Base-by-base conservation (phyloP, 2,797 vertebrate genomes). In the Spizella passerina region DNA sequence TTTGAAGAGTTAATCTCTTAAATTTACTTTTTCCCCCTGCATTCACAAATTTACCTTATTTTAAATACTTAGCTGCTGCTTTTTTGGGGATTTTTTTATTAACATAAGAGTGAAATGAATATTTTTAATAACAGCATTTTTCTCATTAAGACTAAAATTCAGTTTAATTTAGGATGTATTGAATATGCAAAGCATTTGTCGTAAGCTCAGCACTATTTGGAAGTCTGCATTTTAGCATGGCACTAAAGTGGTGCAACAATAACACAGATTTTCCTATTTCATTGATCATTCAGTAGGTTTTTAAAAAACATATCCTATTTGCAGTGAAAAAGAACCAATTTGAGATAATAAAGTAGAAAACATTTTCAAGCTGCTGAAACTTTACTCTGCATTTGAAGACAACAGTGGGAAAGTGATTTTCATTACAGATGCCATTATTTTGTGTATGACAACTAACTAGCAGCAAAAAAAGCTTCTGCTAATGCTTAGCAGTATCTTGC, bases 21-120 rank as follows among this genome's bases (percentile, higher is more conserved):
- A 70, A 78, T 63, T 63, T 41, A 18, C 11, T n/a, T 14, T 3
- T 30, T 13, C 1, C 12, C 30, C 10, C 7, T 0, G 0, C 23
- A 7, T 4, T 3, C 12, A 2, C 2, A 16, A 36, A 41, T 60
- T 61, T 61, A 41, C 14, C 4, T 22, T 0, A 34, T 47, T 85
- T 87, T 32, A 70, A 86, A 41, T 49, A 44, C 5, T 70, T 66
- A 22, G 7, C 19, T 57, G 9, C 11, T 46, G 47, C 10, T n/a
- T n/a, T 53, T 59, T 18, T 8, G 16, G 1, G 0, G 2, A 14
- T 4, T 50, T 55, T 64, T 30, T 14, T 32, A 41, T 30, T 53
- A 53, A 38, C 14, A n/a, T 27, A 30, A 47, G 13, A 77, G 9
- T n/a, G 18, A 60, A 77, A 72, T 82, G 2, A 71, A 38, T 6